These are phyloP conservation scores for Helicoverpa armigera DNA, from an alignment of 1,140 invertebrate genomes.

Conservation along the genomic window DNA sequence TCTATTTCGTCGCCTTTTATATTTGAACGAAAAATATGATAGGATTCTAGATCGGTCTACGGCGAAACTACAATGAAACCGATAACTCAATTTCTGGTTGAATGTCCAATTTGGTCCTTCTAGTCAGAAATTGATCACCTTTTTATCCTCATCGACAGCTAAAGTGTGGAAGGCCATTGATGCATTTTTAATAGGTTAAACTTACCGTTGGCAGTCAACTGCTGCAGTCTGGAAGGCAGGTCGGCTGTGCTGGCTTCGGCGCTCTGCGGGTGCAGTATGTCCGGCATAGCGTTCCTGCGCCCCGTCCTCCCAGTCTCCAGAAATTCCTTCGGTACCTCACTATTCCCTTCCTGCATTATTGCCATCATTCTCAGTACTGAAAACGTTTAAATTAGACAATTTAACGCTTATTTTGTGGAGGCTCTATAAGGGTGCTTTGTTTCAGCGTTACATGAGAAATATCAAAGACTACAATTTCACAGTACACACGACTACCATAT, in stretches of 20 bases:
- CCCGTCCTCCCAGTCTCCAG: constrained; percentile 92
- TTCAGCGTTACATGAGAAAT: background rate
- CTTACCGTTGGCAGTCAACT: constrained; percentile 80
- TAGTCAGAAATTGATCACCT: background rate
- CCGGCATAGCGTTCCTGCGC: constrained; percentile 92
- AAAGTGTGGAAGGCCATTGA: background rate
- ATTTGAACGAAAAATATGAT: background rate
- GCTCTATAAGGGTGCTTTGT: background rate
- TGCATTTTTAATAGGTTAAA: background rate
- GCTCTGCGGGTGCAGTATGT: constrained; percentile 89
- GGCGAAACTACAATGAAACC: too few relatives aligned
- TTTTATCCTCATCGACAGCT: background rate
- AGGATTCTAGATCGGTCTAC: background rate
- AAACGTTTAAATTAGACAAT: constrained; percentile 55
- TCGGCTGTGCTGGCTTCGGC: constrained; percentile 90
- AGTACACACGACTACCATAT: constrained; percentile 20
- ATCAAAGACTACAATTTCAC: constrained; percentile 30
- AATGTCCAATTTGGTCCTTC: too few relatives aligned
- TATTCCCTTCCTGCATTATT: constrained; percentile 86
- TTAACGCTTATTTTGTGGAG: constrained; percentile 3
- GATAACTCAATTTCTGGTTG: too few relatives aligned
- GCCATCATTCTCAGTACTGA: constrained; percentile 87
- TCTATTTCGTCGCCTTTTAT: constrained; percentile 6
- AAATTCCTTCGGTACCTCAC: constrained; percentile 88
- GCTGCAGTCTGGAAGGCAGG: constrained; percentile 89